These are phyloP conservation scores for Agrypnus murinus DNA, from an alignment of 2,888 invertebrate genomes.

Conservation along the genomic window DNA sequence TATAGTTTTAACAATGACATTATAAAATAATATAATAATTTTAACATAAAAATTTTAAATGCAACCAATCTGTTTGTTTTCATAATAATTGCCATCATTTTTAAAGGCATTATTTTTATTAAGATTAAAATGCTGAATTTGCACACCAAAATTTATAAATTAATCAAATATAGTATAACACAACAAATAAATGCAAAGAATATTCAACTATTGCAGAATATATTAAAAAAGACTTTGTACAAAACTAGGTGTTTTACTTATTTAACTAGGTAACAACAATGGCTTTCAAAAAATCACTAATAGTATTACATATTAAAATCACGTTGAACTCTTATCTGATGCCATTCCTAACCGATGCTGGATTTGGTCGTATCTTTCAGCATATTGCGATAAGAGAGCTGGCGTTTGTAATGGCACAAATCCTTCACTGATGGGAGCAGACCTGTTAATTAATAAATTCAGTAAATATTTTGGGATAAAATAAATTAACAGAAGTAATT, in stretches of 20 bases:
- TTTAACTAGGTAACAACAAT: neutral
- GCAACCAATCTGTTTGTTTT: no score
- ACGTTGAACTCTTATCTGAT: conserved; percentile 48
- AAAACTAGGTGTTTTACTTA: conserved; percentile 6
- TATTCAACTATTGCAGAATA: neutral
- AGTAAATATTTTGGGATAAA: neutral
- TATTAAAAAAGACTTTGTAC: conserved; percentile 7
- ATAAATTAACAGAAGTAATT: neutral
- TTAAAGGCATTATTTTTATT: no score
- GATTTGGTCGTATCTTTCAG: conserved; percentile 68
- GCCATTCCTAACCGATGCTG: conserved; percentile 65
- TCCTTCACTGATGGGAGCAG: neutral
- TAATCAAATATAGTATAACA: neutral
- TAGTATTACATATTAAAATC: conserved; percentile 2
- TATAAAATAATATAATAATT: neutral
- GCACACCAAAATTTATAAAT: no score
- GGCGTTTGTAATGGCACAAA: conserved; percentile 57
- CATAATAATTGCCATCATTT: no score
- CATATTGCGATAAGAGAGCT: conserved; percentile 65
- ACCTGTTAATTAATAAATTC: neutral
- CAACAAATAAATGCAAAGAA: neutral
- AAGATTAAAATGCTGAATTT: no score
- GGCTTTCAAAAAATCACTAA: conserved; percentile 1
- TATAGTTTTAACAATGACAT: neutral
- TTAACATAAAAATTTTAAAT: no score